A percentile compares a stretch with the other conserved stretches of the same genome.
Evolutionary conservation across 2,797 vertebrate species (phyloP).

Genomic region (Danionella dracula): DNA sequence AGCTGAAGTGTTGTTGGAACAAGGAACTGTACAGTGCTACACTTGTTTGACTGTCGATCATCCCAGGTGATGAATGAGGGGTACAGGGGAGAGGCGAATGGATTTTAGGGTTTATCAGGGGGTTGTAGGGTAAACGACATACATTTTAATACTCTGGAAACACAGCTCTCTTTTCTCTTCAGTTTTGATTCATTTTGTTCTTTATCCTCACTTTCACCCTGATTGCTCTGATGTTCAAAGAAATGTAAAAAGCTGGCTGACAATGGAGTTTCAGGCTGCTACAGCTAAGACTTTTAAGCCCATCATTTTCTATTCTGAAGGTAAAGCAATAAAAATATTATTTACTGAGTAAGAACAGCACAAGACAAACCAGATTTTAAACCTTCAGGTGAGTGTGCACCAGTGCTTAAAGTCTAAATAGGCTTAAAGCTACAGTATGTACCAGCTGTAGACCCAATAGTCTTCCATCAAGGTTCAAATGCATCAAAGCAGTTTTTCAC

Average conservation of each 20-base stretch:
- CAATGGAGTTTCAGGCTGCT: slow-evolving; percentile 58
- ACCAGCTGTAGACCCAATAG: too few relatives aligned
- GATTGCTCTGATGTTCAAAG: slow-evolving; percentile 42
- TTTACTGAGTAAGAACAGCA: too few relatives aligned
- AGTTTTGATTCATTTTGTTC: slow-evolving; percentile 6
- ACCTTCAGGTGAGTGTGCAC: too few relatives aligned
- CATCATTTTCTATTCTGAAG: too few relatives aligned
- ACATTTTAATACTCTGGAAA: slow-evolving; percentile 3
- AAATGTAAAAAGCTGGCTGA: slow-evolving; percentile 65
- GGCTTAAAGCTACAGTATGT: too few relatives aligned
- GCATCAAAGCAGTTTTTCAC: too few relatives aligned
- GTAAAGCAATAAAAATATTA: too few relatives aligned
- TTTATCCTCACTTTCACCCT: slow-evolving; percentile 5
- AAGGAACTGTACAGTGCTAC: slow-evolving; percentile 52
- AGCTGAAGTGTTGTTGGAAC: slow-evolving; percentile 70
- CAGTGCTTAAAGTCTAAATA: too few relatives aligned
- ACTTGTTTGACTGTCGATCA: slow-evolving; percentile 60
- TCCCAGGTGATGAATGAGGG: slow-evolving; percentile 50
- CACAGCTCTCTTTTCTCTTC: slow-evolving; percentile 43
- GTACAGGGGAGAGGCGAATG: not conserved
- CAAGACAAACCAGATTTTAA: too few relatives aligned
- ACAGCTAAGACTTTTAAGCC: slow-evolving; percentile 63
- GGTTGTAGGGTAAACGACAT: slow-evolving; percentile 8
- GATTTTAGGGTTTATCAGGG: too few relatives aligned
- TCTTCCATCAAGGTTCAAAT: too few relatives aligned